A percentile compares a stretch with the other conserved stretches of the same genome.
These are phyloP conservation scores for Trissolcus japonicus DNA, from an alignment of 2,888 invertebrate species.

Conservation along the genomic window DNA sequence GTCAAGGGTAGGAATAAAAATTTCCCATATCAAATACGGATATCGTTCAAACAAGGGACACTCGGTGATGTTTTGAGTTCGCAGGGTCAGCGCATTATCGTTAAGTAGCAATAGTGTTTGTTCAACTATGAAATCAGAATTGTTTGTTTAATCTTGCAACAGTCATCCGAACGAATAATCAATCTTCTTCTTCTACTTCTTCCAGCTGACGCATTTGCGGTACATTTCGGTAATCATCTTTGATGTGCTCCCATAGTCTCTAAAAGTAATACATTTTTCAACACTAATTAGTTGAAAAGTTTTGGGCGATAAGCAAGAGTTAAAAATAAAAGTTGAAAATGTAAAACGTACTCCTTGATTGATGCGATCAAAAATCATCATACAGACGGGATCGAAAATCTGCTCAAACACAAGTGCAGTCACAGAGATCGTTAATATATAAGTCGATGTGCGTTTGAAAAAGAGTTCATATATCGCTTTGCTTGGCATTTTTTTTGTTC, in stretches of 20 bases:
- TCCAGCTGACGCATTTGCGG: too few species aligned
- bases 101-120: too few species aligned
- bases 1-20: constrained; percentile 56
- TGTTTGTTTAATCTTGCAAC: too few species aligned
- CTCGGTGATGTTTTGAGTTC: constrained; percentile 48
- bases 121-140: too few species aligned
- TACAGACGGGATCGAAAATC: constrained; percentile 73
- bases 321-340: neutral
- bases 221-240: constrained; percentile 60
- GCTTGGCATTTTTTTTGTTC: constrained; percentile 3
- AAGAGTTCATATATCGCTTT: constrained; percentile 62
- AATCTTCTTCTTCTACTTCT: too few species aligned
- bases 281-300: neutral
- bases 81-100: constrained; percentile 47
- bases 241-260: constrained; percentile 67
- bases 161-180: too few species aligned
- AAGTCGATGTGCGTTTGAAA: constrained; percentile 76
- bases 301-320: neutral
- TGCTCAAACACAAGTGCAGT: constrained; percentile 76
- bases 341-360: constrained; percentile 73
- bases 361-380: constrained; percentile 71
- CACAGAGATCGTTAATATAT: constrained; percentile 72
- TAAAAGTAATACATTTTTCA: constrained; percentile 36
- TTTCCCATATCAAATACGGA: constrained; percentile 53
- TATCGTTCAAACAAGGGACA: constrained; percentile 41